Base-by-base conservation (phyloP, 1,140 invertebrate species). In the Camponotus floridanus region DNA sequence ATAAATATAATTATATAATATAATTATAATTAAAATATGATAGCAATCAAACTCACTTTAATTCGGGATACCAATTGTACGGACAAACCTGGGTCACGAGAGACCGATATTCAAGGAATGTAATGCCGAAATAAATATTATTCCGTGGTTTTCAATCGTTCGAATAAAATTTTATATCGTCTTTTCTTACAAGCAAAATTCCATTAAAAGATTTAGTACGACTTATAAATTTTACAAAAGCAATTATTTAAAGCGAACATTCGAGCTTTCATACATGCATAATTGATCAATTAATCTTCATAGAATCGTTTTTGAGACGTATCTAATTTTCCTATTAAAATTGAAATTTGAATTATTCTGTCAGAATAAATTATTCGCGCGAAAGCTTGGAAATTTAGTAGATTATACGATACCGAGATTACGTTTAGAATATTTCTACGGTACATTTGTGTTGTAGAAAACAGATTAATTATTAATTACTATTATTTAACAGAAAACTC, bases 141-240 rank as follows among this genome's bases (percentile, higher is more conserved):
- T 48, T 15, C 11, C 11, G 3, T 48, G 3, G 48, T 51, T 51
- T 18, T 3, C 48, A 51, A 15, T 51, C 0, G 15, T 51, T 51
- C 15, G 48, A 42, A 0, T 5, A n/a, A 36, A 57, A 42, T 61
- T 67, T 11, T 15, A 9, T 55, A 11, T 13, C 15, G 7, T 13
- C 1, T 62, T 26, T 3, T 42, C 18, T 48, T 45, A 31, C 15
- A 51, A 8, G 42, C 0, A 13, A 76, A 59, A 39, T 2, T 61
- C 13, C 51, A 64, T 74, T 57, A 67, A 36, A 42, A 62, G 51
- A 62, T 87, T 61, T 21, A 36, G 11, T 59, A 39, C 59, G 1
- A 59, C n/a, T 36, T 21, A n/a, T 57, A 39, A 36, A 57, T 74
- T 74, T 65, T 48, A 33, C 21, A n/a, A 33, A 18, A 48, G 11